Evolutionary conservation across 1,140 invertebrate genomes (phyloP), one percentile per base, ranked within the genome.

Genomic region (Telenomus remus): DNA sequence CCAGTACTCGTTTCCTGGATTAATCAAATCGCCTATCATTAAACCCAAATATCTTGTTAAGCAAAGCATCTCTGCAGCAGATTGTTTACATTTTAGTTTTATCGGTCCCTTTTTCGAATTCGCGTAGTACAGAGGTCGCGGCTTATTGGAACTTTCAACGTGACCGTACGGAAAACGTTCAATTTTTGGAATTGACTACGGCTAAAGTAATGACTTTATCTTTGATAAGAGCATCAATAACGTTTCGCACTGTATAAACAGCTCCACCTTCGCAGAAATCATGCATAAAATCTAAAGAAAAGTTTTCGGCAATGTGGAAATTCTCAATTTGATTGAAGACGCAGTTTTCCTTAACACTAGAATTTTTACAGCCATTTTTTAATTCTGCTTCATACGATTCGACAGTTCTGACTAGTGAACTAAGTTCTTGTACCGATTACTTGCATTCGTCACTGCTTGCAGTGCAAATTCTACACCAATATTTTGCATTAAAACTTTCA

Each of bases 401-500:
- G 12, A 47, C 13, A 12, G 54, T 74, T 42, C 42, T 51, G 10
- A 74, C 42, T 33, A 66, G 37, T 0, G 2, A 19, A 6, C 9
- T 16, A n/a, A 55, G 39, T 60, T 66, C 61, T 48, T 12, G 5
- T 42, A 42, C 3, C 56, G 66, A 54, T 43, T 42, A 19, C 44
- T 64, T 35, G 51, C 69, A 72, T 39, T 51, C 19, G 6, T 0
- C n/a, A 16, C 51, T 44, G 15, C 16, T 56, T 1, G 55, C 63
- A 33, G 44, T 43, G 63, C 72, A 75, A 43, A 75, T 63, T 46
- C 72, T 16, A 53, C 64, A 75, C 16, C 51, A 75, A 16, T 48
- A 19, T 8, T 10, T 55, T 0, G 57, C 56, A 19, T 48, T 54
- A 57, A 75, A 75, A 15, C 57, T 59, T 51, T 75, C 46, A 5